These are phyloP conservation scores for Percopsis omiscomaycus DNA, from an alignment of 2,797 vertebrate species.

Conservation along the genomic window DNA sequence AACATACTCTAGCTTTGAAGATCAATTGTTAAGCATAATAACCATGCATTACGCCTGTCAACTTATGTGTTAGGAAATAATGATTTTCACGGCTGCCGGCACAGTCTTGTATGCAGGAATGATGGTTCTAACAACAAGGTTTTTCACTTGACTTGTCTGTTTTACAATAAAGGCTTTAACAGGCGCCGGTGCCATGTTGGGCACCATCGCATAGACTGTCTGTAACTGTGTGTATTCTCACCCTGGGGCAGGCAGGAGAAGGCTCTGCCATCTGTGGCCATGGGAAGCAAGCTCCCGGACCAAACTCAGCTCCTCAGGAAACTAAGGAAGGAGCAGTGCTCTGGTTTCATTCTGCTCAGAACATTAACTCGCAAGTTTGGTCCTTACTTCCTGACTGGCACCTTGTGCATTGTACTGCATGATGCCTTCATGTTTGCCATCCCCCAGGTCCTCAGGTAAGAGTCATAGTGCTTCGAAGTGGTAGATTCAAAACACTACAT, in stretches of 20 bases:
- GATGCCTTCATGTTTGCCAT: constrained; percentile 89
- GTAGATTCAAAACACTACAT: neutral
- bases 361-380: constrained; percentile 83
- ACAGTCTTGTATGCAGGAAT: constrained; percentile 33
- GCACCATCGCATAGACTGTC: constrained; percentile 35
- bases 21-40: constrained; percentile 49
- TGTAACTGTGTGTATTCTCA: constrained; percentile 36
- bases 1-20: constrained; percentile 69
- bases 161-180: constrained; percentile 51
- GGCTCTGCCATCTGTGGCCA: constrained; percentile 63
- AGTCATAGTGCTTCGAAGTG: constrained; percentile 18
- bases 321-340: constrained; percentile 75
- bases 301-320: constrained; percentile 84
- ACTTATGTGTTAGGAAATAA: constrained; percentile 38
- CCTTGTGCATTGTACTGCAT: constrained; percentile 83
- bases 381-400: constrained; percentile 85
- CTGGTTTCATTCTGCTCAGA: constrained; percentile 80
- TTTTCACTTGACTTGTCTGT: constrained; percentile 34
- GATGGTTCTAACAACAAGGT: constrained; percentile 30
- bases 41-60: constrained; percentile 35
- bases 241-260: constrained; percentile 74
- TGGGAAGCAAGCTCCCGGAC: constrained; percentile 74
- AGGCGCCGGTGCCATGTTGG: constrained; percentile 28
- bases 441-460: constrained; percentile 90
- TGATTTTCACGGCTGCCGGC: constrained; percentile 49